Percentiles rank a stretch among this genome's conserved stretches.
Evolutionary conservation across 2,113 vertebrate species (phyloP).

Genomic region (Actenoides lindsayi): DNA sequence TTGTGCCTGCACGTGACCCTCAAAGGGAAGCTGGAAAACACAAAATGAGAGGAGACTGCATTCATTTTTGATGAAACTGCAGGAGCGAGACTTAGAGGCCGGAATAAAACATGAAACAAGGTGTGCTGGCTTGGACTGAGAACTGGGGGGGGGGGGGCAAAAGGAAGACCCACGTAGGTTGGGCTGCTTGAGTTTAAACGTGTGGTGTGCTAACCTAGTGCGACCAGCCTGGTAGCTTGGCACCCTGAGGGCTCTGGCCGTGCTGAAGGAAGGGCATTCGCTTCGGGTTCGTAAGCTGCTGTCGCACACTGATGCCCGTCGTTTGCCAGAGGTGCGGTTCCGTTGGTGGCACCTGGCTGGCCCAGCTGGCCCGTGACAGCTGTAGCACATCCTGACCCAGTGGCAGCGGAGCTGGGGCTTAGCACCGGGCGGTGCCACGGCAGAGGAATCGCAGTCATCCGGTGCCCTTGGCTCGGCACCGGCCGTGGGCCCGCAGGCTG

Average conservation of each 20-base stretch:
- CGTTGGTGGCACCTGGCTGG: rapidly evolving
- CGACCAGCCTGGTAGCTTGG: background rate
- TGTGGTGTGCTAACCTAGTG: background rate
- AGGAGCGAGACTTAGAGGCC: background rate
- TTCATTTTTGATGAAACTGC: background rate
- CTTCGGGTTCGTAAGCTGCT: background rate
- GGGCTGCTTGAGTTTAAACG: rapidly evolving
- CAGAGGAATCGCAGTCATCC: constrained; percentile 14
- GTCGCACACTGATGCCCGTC: rapidly evolving
- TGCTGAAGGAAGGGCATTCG: background rate
- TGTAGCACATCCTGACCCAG: background rate
- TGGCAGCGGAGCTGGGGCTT: background rate
- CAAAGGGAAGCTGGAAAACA: background rate
- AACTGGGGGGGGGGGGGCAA: background rate
- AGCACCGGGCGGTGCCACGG: background rate
- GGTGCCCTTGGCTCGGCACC: background rate
- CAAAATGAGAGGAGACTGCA: background rate
- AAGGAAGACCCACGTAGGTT: background rate
- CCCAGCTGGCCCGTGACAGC: background rate
- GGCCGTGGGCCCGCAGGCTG: rapidly evolving
- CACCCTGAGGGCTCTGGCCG: background rate
- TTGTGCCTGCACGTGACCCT: rapidly evolving
- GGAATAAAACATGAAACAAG: background rate
- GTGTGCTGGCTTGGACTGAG: background rate
- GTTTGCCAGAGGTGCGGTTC: background rate